Conservation (phyloP, 2,888 invertebrate genomes). For the Abrostola triplasia region DNA sequence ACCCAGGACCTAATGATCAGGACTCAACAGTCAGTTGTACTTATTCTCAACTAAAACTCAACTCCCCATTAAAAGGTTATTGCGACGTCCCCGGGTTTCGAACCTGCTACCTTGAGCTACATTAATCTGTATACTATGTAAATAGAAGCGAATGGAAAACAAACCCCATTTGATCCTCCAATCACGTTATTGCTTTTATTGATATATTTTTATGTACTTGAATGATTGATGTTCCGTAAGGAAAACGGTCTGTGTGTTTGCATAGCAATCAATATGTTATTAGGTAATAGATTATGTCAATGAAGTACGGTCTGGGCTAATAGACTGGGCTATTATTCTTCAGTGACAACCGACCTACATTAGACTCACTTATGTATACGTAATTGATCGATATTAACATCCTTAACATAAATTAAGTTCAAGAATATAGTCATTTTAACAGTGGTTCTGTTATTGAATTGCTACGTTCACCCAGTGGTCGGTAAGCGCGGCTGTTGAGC, state of each 20-base stretch:
- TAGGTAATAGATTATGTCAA: not conserved
- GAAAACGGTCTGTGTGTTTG: constrained; percentile 27
- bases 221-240: constrained; percentile 18
- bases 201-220: constrained; percentile 10
- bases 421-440: too few relatives aligned
- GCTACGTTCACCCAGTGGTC: too few relatives aligned
- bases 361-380: not conserved
- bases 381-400: not conserved
- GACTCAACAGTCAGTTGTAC: too few relatives aligned
- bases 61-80: too few relatives aligned
- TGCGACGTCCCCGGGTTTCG: too few relatives aligned
- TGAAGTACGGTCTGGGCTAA: constrained; percentile 10
- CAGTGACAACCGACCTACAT: not conserved
- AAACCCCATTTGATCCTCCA: constrained; percentile 43
- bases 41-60: too few relatives aligned
- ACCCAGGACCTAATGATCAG: too few relatives aligned
- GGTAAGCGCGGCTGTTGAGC: too few relatives aligned
- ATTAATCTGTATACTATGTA: constrained; percentile 17
- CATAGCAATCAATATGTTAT: constrained; percentile 33
- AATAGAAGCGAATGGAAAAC: constrained; percentile 36
- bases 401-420: not conserved
- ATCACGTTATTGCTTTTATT: constrained; percentile 37
- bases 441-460: too few relatives aligned
- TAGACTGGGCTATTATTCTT: constrained; percentile 3
- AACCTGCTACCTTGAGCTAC: too few relatives aligned